Evolutionary conservation across 2,113 vertebrate genomes (phyloP).

Genomic region (Illadopsis cleaveri): DNA sequence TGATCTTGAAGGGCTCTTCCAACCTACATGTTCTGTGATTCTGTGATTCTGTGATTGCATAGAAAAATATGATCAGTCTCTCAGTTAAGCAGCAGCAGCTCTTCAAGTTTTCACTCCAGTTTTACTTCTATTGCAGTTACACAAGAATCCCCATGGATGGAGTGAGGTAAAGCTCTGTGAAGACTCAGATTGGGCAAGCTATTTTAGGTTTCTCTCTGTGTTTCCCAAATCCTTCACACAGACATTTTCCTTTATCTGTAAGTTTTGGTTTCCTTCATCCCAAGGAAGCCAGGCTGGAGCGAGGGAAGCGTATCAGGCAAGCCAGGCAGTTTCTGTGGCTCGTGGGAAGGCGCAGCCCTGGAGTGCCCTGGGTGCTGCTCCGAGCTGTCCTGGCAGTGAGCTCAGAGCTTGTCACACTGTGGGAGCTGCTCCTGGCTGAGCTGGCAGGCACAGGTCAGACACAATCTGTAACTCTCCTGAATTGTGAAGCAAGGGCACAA

Average conservation of each 20-base stretch:
- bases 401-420: accelerated
- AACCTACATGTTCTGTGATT: too few relatives aligned
- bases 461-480: background rate
- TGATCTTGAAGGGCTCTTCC: too few relatives aligned
- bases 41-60: background rate
- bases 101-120: background rate
- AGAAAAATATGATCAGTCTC: background rate
- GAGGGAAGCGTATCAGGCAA: background rate
- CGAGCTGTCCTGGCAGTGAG: accelerated
- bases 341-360: background rate
- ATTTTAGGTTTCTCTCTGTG: background rate
- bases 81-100: background rate
- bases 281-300: background rate
- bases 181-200: background rate
- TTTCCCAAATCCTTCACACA: background rate
- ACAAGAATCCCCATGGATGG: background rate
- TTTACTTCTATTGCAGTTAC: background rate
- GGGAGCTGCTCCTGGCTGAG: background rate
- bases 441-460: background rate
- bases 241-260: background rate
- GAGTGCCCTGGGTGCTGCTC: background rate
- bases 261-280: background rate
- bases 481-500: background rate
- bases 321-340: background rate
- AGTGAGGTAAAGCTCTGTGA: background rate